These are phyloP conservation scores for Pitangus sulphuratus DNA, from an alignment of 2,797 vertebrate species.

Conservation along the genomic window DNA sequence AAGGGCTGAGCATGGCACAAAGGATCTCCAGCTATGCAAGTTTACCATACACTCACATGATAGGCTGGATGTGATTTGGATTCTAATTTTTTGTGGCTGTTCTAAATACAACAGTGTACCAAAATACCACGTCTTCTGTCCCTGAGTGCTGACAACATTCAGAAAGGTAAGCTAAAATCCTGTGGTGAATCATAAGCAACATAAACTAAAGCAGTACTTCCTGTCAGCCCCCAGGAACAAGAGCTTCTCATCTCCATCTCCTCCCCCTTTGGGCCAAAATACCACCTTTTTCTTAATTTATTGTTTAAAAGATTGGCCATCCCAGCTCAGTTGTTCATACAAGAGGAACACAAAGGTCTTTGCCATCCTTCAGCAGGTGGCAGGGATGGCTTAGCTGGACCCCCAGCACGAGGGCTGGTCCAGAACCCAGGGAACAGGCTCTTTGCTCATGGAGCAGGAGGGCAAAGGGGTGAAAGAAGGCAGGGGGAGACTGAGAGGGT, in stretches of 20 bases:
- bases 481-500: neutral
- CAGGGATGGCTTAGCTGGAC: neutral
- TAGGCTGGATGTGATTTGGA: neutral
- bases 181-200: neutral
- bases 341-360: neutral
- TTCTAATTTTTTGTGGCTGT: constrained; percentile 18
- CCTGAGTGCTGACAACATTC: neutral
- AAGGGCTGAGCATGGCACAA: neutral
- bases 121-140: neutral
- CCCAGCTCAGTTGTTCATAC: neutral
- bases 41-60: neutral
- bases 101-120: neutral
- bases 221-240: neutral
- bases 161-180: neutral
- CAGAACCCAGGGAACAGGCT: neutral
- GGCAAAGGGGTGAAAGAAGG: neutral
- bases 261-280: neutral
- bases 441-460: neutral
- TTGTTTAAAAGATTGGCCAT: neutral
- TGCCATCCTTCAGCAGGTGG: neutral
- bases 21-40: neutral
- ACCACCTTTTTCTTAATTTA: neutral
- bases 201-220: neutral
- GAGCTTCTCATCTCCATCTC: neutral
- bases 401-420: neutral